Evolutionary conservation across 2,888 invertebrate species (phyloP).

Genomic region (Onchidella celtica): DNA sequence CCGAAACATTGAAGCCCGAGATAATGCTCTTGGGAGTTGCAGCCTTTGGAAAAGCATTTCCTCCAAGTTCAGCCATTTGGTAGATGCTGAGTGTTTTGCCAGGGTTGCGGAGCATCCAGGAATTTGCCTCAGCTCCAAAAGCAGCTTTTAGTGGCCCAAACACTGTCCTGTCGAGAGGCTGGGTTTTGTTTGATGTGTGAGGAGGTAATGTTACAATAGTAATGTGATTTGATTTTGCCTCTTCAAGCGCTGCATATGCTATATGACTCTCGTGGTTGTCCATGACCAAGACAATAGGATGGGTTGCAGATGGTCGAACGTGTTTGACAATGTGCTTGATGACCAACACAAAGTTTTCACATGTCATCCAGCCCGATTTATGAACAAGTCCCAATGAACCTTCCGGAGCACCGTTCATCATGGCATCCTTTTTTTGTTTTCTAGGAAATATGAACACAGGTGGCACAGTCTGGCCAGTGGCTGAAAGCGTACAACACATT

Average conservation of each 20-base stretch:
- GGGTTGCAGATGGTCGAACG: conserved; percentile 4
- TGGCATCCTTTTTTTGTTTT: conserved; percentile 22
- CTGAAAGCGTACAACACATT: conserved; percentile 37
- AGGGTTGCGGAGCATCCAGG: conserved; percentile 43
- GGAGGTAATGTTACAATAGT: conserved; percentile 45
- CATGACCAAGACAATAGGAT: conserved; percentile 34
- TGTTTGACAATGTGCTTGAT: conserved; percentile 38
- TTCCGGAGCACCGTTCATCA: conserved; percentile 38
- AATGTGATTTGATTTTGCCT: neutral
- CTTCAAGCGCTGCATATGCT: neutral
- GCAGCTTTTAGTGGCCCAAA: conserved; percentile 40
- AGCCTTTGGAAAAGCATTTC: conserved; percentile 36
- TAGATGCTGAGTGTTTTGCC: conserved; percentile 43
- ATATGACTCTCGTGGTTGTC: conserved; percentile 1
- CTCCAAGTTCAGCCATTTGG: conserved; percentile 21
- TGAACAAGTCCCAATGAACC: conserved; percentile 36
- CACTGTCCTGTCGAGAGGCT: conserved; percentile 44
- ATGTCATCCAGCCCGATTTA: conserved; percentile 51
- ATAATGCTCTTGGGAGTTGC: conserved; percentile 17
- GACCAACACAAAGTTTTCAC: conserved; percentile 26
- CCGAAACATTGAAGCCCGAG: conserved; percentile 18
- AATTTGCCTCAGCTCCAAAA: conserved; percentile 34
- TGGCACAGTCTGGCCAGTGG: conserved; percentile 44
- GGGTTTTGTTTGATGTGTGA: conserved; percentile 43
- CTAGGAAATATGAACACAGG: conserved; percentile 47